Percentiles rank a stretch among this genome's conserved stretches.
These are phyloP conservation scores for Actinia equina DNA, from an alignment of 64 coral and sea anemone species.

Conservation along the genomic window DNA sequence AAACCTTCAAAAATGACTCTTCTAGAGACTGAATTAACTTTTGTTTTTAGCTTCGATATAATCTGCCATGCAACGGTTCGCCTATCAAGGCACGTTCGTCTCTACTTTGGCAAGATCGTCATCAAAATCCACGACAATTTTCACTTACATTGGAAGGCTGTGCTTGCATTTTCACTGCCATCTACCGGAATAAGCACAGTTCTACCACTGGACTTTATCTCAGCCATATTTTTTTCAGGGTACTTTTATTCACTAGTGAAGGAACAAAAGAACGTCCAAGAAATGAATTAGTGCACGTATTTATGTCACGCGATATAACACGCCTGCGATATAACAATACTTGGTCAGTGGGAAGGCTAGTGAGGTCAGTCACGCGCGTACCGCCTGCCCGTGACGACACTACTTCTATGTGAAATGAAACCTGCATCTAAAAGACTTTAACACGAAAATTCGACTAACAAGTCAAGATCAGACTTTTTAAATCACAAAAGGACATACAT, in stretches of 20 bases:
- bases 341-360: too few relatives aligned
- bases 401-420: too few relatives aligned
- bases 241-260: not conserved
- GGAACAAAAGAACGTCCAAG: not conserved
- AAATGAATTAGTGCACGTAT: not conserved
- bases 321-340: not conserved
- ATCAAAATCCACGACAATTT: not conserved
- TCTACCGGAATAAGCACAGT: slow-evolving; percentile 16
- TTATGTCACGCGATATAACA: not conserved
- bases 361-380: too few relatives aligned
- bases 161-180: slow-evolving; percentile 11
- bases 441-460: too few relatives aligned
- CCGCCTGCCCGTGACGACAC: too few relatives aligned
- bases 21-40: not conserved
- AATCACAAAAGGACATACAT: too few relatives aligned
- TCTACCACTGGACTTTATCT: not conserved
- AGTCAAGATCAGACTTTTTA: too few relatives aligned
- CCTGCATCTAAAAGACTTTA: too few relatives aligned
- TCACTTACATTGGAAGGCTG: slow-evolving; percentile 7
- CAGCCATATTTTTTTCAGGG: not conserved
- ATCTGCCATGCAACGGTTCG: not conserved
- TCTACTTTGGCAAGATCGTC: not conserved
- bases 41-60: not conserved
- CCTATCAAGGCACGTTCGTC: not conserved
- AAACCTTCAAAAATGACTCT: not conserved